Evolutionary conservation across 2,888 invertebrate species (phyloP), one percentile per base, ranked within the genome.

Genomic region (Pammene fasciana): DNA sequence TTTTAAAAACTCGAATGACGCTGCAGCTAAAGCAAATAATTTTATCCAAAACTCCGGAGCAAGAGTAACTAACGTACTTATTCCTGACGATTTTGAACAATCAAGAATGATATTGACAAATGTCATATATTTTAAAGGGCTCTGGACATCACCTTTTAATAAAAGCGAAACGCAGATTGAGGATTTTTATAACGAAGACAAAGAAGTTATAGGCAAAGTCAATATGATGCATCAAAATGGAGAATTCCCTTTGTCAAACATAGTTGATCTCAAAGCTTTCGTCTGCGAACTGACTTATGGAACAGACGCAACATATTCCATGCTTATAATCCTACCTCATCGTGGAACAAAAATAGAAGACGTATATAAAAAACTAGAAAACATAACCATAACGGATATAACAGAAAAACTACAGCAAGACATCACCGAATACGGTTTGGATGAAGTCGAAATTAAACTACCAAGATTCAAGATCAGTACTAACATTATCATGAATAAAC

Each of bases 191-290:
- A 91, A 95, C 75, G 95, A 95, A 72, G 82, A 92, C 34, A 93
- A 91, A 52, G 79, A 83, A 8, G 79, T 86, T 11, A 78, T 93
- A 10, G 94, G 94, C 0, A 82, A 89, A 72, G 95, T 96, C 0
- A 93, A 95, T 68, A 96, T 97, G 96, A 97, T 97, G 97, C 93
- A 93, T 72, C 94, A 94, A 75, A 90, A 92, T 73, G 94, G 92
- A 0, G 82, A 89, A 54, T 94, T 95, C 59, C 92, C 94, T 0
- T 95, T 93, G 78, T 92, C 93, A 0, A 92, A 93, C 71, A 87
- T 95, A n/a, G 85, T 90, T 38, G 83, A 88, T 0, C 80, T 96
- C 61, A 92, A 93, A 57, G 93, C 94, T 0, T 93, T 94, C 73
- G 93, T 94, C 0, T 78, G 96, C 0, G 95, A 96, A 77, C 78